Percentiles rank a stretch among this genome's conserved stretches.
phyloP scores from a whole-genome alignment of 2,797 vertebrate genomes.

The Sciurus vulgaris region DNA sequence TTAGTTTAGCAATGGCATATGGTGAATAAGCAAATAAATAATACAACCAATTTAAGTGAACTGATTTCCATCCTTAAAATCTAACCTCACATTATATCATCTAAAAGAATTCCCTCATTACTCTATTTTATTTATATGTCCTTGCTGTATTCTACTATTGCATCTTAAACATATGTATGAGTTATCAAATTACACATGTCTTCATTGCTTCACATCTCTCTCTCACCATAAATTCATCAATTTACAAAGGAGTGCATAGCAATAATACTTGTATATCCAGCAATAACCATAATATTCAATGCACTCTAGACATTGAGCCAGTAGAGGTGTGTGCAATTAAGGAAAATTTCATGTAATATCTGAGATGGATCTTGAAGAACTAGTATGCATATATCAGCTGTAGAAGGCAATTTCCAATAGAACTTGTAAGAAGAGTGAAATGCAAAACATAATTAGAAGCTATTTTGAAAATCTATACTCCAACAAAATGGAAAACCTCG shows the following conservation, averaged over 20 bases:
- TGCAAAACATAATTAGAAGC: too few relatives aligned
- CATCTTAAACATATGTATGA: neutral
- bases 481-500: too few relatives aligned
- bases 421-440: too few relatives aligned
- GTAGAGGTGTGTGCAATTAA: neutral
- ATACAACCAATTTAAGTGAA: neutral
- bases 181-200: neutral
- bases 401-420: neutral
- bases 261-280: neutral
- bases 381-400: neutral
- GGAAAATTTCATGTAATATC: neutral
- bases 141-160: neutral
- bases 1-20: neutral
- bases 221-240: too few relatives aligned
- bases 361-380: neutral
- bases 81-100: neutral
- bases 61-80: neutral
- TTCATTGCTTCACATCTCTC: neutral
- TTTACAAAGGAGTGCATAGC: neutral
- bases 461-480: too few relatives aligned
- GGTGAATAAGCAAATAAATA: neutral
- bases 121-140: neutral
- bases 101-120: neutral
- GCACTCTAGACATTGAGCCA: neutral
- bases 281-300: neutral